Conservation (phyloP, 2,113 vertebrate species). For the Anthoscopus minutus region DNA sequence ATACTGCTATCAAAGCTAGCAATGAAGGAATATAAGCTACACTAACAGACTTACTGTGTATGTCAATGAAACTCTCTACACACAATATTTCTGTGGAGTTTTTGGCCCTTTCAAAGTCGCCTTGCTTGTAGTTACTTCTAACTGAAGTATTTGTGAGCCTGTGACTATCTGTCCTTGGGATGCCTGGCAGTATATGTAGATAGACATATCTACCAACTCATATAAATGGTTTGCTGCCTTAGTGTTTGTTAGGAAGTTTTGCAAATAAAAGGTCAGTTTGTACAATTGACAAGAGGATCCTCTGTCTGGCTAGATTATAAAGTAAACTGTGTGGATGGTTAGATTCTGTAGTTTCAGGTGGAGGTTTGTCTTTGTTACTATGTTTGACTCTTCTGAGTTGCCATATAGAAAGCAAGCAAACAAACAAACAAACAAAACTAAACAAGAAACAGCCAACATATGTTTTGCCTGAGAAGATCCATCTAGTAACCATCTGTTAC, state of each 20-base stretch:
- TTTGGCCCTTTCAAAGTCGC: not conserved
- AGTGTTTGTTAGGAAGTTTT: not conserved
- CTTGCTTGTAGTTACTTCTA: not conserved
- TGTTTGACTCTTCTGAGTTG: not conserved
- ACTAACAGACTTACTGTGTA: not conserved
- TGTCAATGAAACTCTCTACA: not conserved
- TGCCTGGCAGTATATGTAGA: not conserved
- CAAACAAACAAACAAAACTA: not conserved
- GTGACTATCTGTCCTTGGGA: not conserved
- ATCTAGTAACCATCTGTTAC: not conserved
- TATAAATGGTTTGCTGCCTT: not conserved
- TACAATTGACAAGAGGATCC: not conserved
- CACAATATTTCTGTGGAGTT: not conserved
- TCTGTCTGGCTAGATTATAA: not conserved
- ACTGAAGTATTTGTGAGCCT: not conserved
- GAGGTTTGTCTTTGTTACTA: not conserved
- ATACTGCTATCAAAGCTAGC: not conserved
- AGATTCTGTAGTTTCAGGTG: not conserved
- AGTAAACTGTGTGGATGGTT: not conserved
- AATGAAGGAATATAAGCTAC: not conserved
- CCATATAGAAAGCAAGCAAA: not conserved
- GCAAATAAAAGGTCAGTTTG: not conserved
- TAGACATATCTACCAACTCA: too few relatives aligned
- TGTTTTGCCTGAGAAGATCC: not conserved
- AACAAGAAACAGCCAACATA: not conserved